Percentiles rank a stretch among this genome's conserved stretches.
Conservation (phyloP, 2,113 vertebrate genomes). For the Planiliza haematocheilus region DNA sequence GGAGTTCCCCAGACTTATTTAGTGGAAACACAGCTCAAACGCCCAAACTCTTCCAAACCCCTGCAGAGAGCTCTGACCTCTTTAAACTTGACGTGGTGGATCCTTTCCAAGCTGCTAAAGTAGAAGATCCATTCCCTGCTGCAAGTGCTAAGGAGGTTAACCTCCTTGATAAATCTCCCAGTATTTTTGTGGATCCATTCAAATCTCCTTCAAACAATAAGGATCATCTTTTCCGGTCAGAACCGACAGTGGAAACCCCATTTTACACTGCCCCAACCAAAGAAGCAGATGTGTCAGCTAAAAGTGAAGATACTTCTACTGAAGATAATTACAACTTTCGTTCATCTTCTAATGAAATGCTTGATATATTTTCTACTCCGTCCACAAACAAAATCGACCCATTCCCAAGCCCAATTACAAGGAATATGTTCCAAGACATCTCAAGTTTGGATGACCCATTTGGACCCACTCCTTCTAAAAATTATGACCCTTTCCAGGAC, state of each 20-base stretch:
- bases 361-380: conserved; percentile 47
- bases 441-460: conserved; percentile 44
- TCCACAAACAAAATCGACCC: conserved; percentile 11
- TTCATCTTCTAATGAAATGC: neutral
- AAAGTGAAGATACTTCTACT: neutral
- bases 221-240: conserved; percentile 6
- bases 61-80: neutral
- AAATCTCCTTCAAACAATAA: conserved; percentile 10
- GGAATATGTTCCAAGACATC: conserved; percentile 49
- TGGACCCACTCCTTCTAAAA: conserved; percentile 7
- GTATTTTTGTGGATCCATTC: conserved; percentile 23
- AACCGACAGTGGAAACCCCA: neutral
- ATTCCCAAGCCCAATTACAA: conserved; percentile 48
- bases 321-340: neutral
- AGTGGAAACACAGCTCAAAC: neutral
- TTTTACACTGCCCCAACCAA: neutral
- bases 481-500: conserved; percentile 22
- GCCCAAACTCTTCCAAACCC: neutral
- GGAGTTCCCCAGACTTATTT: conserved; percentile 28
- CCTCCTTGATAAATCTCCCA: conserved; percentile 2
- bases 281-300: conserved; percentile 10
- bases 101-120: conserved; percentile 18
- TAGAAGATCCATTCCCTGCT: neutral
- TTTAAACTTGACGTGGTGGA: neutral
- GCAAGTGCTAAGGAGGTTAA: neutral